Evolutionary conservation across 2,113 vertebrate genomes (phyloP), one percentile per base, ranked within the genome.

Genomic region (Psilopogon haemacephalus): DNA sequence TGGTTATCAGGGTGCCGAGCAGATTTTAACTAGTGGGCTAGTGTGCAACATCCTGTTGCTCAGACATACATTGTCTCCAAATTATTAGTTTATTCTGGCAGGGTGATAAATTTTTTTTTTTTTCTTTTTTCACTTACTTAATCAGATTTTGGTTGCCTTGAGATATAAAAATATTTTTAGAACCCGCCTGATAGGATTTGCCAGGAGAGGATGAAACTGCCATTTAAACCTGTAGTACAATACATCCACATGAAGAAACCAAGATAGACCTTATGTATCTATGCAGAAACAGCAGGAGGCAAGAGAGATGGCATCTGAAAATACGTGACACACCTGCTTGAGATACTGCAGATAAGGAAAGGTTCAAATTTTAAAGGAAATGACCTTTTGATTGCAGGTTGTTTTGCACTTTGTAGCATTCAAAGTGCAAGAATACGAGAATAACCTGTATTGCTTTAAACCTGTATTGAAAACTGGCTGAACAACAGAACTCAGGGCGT

Each of bases 161-260:
- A 91, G 92, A 91, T 35, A 65, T 40, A n/a, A 92, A 92, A 69
- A 67, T 69, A 76, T 59, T 89, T 79, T 82, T 81, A 93, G 91
- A 95, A 84, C 26, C 54, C 77, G 13, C 37, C 56, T 5, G 4
- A 63, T 81, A 84, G 78, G 24, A 69, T 89, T 84, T 95, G 19
- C 38, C 3, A 15, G 27, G 12, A 86, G 30, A 74, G 19, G 19
- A 68, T 64, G 58, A 76, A 48, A 23, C 16, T 42, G 9, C 38
- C 72, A 48, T 81, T 95, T 92, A 96, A 90, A 91, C 54, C 42
- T 84, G 50, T 69, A 56, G 33, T 40, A 3, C 84, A 79, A 79
- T 38, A 67, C 18, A 28, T 55, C 69, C 28, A 10, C 28, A 38
- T 1, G 44, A 32, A 89, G 68, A 68, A 92, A 87, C 8, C 1